Conservation (phyloP, 2,888 invertebrate species). For the Pocota personata region DNA sequence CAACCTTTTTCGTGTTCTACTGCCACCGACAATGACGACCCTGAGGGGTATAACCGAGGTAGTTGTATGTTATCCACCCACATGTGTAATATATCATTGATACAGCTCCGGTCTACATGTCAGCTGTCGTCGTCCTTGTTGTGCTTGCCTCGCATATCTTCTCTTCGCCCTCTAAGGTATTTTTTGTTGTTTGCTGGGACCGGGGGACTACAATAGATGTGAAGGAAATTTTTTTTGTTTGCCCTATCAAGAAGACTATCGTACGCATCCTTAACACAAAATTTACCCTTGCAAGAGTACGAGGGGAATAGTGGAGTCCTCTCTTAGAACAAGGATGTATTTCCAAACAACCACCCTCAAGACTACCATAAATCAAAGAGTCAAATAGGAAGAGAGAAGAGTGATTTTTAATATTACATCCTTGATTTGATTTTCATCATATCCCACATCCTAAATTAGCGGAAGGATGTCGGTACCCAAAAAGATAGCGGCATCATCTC, state of each 20-base stretch:
- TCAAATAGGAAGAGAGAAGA: neutral
- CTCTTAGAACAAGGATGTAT: constrained; percentile 8
- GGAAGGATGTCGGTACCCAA: constrained; percentile 56
- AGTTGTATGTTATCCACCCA: constrained; percentile 63
- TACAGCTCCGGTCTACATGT: constrained; percentile 67
- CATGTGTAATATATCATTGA: constrained; percentile 71
- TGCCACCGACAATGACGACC: constrained; percentile 62
- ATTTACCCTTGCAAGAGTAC: constrained; percentile 6
- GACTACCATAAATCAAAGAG: constrained; percentile 25
- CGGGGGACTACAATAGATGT: neutral
- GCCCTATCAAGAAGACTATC: constrained; percentile 2
- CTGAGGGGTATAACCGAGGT: neutral
- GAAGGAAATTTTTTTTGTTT: neutral
- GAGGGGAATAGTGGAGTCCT: neutral
- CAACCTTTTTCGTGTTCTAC: constrained; percentile 71
- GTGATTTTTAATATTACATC: constrained; percentile 63
- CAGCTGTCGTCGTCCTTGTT: constrained; percentile 69
- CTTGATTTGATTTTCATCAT: constrained; percentile 55
- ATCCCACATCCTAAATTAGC: constrained; percentile 42
- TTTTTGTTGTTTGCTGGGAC: neutral
- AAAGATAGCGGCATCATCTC: constrained; percentile 15
- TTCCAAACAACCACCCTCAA: neutral
- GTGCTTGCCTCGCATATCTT: constrained; percentile 51
- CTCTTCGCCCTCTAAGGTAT: constrained; percentile 26
- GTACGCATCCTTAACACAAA: constrained; percentile 50